A percentile compares a stretch with the other conserved stretches of the same genome.
phyloP scores from a whole-genome alignment of 2,888 invertebrate genomes.

The Merodon equestris region DNA sequence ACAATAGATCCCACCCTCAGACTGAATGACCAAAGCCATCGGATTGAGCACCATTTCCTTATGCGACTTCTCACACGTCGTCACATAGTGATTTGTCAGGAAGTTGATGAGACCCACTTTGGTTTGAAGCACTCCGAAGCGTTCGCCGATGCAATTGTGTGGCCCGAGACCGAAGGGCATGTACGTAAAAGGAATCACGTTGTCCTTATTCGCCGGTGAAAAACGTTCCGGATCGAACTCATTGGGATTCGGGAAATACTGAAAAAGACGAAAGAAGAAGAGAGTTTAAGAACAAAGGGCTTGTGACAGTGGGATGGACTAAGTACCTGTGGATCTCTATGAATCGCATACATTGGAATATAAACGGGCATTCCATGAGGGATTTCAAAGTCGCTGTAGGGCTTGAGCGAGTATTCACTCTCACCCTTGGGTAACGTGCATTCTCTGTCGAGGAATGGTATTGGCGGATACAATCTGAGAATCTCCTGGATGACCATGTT shows the following conservation, averaged over 20 bases:
- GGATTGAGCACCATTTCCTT: conserved; percentile 73
- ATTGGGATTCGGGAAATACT: conserved; percentile 76
- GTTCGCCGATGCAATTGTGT: conserved; percentile 77
- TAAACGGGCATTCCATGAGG: conserved; percentile 75
- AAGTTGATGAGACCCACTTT: conserved; percentile 76
- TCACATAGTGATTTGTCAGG: conserved; percentile 75
- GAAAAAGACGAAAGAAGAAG: conserved; percentile 28
- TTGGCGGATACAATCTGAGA: conserved; percentile 76
- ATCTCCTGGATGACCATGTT: conserved; percentile 78
- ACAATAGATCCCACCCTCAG: conserved; percentile 72
- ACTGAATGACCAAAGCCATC: conserved; percentile 73
- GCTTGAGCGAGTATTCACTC: conserved; percentile 73
- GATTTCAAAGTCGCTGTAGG: conserved; percentile 73
- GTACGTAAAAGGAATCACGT: conserved; percentile 72
- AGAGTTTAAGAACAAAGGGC: background rate
- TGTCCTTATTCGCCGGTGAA: conserved; percentile 72
- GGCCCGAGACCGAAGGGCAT: conserved; percentile 76
- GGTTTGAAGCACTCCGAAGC: conserved; percentile 75
- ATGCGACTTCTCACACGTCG: conserved; percentile 70
- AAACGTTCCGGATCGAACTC: conserved; percentile 77
- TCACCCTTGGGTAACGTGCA: conserved; percentile 72
- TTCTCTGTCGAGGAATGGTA: conserved; percentile 77
- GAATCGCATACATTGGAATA: conserved; percentile 75
- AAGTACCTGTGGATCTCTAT: conserved; percentile 76
- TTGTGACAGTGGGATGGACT: background rate